phyloP scores from a whole-genome alignment of 2,888 invertebrate genomes.

The Aricia artaxerxes region DNA sequence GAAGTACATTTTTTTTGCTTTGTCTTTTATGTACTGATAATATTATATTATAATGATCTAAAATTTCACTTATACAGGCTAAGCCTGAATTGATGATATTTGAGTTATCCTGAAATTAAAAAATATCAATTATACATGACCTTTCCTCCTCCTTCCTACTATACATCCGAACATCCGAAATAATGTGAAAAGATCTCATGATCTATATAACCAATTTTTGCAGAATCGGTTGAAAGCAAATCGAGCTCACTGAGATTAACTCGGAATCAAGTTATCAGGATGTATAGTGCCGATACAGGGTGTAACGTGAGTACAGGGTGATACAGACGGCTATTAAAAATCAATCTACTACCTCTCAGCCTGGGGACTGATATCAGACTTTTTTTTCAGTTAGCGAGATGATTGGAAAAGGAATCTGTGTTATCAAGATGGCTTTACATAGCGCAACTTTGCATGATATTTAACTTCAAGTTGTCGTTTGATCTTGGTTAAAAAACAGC shows the following conservation, averaged over 20 bases:
- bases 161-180: too few relatives aligned
- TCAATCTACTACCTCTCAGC: slow-evolving; percentile 33
- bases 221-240: neutral
- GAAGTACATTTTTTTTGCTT: too few relatives aligned
- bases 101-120: too few relatives aligned
- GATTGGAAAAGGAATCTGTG: slow-evolving; percentile 11
- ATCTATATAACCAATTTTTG: neutral
- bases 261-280: neutral
- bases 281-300: neutral
- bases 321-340: slow-evolving; percentile 37
- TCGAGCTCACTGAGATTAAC: neutral
- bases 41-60: too few relatives aligned
- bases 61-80: too few relatives aligned
- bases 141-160: too few relatives aligned
- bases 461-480: neutral
- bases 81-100: too few relatives aligned
- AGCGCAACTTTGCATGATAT: neutral
- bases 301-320: slow-evolving; percentile 1
- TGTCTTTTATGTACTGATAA: too few relatives aligned
- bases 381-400: neutral
- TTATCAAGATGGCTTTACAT: neutral
- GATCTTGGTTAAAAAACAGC: neutral
- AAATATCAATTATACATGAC: too few relatives aligned
- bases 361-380: slow-evolving; percentile 22
- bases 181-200: neutral